Evolutionary conservation across 2,797 vertebrate species (phyloP).

Genomic region (Geotrypetes seraphini): DNA sequence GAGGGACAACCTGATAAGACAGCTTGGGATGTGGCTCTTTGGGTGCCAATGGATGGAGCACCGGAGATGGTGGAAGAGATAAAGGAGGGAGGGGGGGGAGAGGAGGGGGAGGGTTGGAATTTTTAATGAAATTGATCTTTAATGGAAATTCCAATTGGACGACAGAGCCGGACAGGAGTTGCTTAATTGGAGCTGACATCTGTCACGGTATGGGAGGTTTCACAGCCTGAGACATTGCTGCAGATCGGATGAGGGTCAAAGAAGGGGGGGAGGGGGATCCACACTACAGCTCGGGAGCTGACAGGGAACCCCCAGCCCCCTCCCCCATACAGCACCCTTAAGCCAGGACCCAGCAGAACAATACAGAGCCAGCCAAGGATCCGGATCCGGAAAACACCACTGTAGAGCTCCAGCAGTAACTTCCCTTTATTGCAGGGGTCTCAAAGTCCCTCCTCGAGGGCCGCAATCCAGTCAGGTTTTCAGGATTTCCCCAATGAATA

Average conservation of each 20-base stretch:
- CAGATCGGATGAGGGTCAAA: conserved; percentile 53
- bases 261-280: neutral
- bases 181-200: conserved; percentile 72
- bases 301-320: neutral
- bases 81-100: conserved; percentile 56
- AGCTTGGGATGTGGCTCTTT: conserved; percentile 28
- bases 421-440: too few relatives aligned
- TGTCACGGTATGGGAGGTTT: conserved; percentile 67
- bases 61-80: conserved; percentile 67
- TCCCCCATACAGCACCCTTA: too few relatives aligned
- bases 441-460: too few relatives aligned
- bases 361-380: too few relatives aligned
- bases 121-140: conserved; percentile 59
- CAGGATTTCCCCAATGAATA: too few relatives aligned
- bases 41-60: conserved; percentile 53
- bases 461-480: too few relatives aligned
- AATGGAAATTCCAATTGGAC: conserved; percentile 66
- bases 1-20: neutral
- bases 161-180: conserved; percentile 57
- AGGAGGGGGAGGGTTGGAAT: conserved; percentile 32
- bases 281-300: neutral
- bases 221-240: conserved; percentile 64
- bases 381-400: too few relatives aligned
- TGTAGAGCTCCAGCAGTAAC: too few relatives aligned
- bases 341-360: too few relatives aligned